These are phyloP conservation scores for Bufo bufo DNA, from an alignment of 2,113 vertebrate genomes.

Conservation along the genomic window DNA sequence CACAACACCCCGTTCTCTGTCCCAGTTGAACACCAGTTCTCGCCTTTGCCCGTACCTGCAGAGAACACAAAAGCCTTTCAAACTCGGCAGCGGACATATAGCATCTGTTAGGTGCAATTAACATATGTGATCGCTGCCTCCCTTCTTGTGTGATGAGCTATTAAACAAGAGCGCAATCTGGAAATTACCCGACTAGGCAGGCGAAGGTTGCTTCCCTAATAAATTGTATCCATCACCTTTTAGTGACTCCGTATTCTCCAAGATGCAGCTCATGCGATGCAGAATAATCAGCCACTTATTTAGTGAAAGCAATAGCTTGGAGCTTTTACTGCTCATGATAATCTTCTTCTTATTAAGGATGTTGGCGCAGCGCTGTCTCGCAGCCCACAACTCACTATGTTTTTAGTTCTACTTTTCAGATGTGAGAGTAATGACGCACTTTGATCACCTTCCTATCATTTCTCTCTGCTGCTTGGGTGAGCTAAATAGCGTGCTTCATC, in stretches of 20 bases:
- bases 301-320: conserved; percentile 44
- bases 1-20: background rate
- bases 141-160: conserved; percentile 18
- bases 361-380: conserved; percentile 18
- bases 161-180: conserved; percentile 30
- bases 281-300: conserved; percentile 49
- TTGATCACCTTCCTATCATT: conserved; percentile 55
- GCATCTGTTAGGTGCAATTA: conserved; percentile 25
- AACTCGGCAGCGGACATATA: background rate
- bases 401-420: conserved; percentile 50
- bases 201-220: conserved; percentile 40
- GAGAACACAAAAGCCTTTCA: background rate
- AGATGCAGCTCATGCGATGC: conserved; percentile 24
- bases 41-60: background rate
- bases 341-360: conserved; percentile 56
- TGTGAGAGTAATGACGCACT: conserved; percentile 47
- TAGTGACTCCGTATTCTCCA: conserved; percentile 36
- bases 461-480: conserved; percentile 52
- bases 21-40: background rate
- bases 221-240: conserved; percentile 48
- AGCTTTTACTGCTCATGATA: conserved; percentile 51
- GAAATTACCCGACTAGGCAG: conserved; percentile 17
- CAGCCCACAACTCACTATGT: conserved; percentile 45
- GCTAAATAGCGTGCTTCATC: conserved; percentile 53
- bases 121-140: background rate